These are phyloP conservation scores for Hoplodrina blanda DNA, from an alignment of 2,888 invertebrate genomes.

Conservation along the genomic window DNA sequence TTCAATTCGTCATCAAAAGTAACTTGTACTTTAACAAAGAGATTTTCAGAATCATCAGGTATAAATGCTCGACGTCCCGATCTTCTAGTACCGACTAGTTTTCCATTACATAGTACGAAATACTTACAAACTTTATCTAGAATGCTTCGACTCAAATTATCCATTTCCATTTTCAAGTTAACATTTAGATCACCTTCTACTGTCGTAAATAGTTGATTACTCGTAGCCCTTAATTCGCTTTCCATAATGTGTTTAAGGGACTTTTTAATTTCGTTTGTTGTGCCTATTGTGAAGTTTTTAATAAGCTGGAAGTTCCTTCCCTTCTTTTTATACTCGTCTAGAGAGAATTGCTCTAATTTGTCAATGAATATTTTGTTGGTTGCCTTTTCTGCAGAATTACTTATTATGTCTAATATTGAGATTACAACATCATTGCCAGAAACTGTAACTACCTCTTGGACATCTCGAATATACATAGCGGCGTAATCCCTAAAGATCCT, in stretches of 20 bases:
- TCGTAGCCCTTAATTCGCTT: slow-evolving; percentile 58
- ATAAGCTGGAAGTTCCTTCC: slow-evolving; percentile 69
- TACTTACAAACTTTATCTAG: slow-evolving; percentile 69
- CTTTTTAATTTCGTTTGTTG: slow-evolving; percentile 60
- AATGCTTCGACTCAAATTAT: slow-evolving; percentile 68
- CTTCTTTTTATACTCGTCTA: slow-evolving; percentile 69
- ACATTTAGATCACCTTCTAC: slow-evolving; percentile 72
- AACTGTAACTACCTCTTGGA: slow-evolving; percentile 42
- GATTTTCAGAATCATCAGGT: slow-evolving; percentile 54
- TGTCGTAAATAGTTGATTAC: slow-evolving; percentile 56
- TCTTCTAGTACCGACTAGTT: slow-evolving; percentile 47
- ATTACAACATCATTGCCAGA: slow-evolving; percentile 62
- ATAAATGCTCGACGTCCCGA: not conserved
- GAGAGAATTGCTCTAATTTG: slow-evolving; percentile 63
- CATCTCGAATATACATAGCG: slow-evolving; percentile 79
- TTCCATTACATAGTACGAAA: slow-evolving; percentile 77
- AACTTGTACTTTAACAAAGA: slow-evolving; percentile 73
- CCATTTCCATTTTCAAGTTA: slow-evolving; percentile 75
- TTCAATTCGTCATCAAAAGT: slow-evolving; percentile 70
- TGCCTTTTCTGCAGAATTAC: slow-evolving; percentile 58
- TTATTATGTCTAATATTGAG: slow-evolving; percentile 62
- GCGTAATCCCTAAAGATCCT: slow-evolving; percentile 76
- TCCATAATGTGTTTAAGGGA: slow-evolving; percentile 56
- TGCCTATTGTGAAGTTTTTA: slow-evolving; percentile 65
- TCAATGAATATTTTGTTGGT: slow-evolving; percentile 67